Conservation (phyloP, 2,113 vertebrate species). For the Gnathonemus longibarbis region DNA sequence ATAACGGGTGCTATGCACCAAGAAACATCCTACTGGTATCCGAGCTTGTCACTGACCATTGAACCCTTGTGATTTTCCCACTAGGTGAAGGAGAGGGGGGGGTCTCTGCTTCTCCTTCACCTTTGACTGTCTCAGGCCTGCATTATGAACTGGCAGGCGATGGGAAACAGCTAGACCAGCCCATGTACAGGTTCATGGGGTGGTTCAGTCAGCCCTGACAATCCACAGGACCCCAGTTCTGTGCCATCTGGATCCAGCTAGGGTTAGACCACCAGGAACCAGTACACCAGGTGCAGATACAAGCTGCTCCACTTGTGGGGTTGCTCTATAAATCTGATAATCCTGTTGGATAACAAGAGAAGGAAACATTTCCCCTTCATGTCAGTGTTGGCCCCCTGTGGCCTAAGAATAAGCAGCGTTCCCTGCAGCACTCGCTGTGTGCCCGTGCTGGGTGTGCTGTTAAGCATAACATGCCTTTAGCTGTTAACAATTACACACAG, state of each 20-base stretch:
- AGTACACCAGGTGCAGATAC: neutral
- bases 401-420: neutral
- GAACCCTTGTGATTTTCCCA: neutral
- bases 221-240: neutral
- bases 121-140: neutral
- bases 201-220: neutral
- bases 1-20: neutral
- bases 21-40: neutral
- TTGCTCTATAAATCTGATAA: neutral
- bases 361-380: neutral
- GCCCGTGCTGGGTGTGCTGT: neutral
- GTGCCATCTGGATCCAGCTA: neutral
- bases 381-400: neutral
- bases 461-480: neutral
- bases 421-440: neutral
- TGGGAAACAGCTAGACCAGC: neutral
- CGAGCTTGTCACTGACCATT: neutral
- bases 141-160: neutral
- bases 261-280: neutral
- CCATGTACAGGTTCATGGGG: neutral
- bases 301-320: neutral
- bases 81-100: neutral
- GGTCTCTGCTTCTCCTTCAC: neutral
- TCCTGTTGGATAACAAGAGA: neutral
- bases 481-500: slow-evolving; percentile 8